Conservation (phyloP, 2,113 vertebrate species). For the Anseranas semipalmata region DNA sequence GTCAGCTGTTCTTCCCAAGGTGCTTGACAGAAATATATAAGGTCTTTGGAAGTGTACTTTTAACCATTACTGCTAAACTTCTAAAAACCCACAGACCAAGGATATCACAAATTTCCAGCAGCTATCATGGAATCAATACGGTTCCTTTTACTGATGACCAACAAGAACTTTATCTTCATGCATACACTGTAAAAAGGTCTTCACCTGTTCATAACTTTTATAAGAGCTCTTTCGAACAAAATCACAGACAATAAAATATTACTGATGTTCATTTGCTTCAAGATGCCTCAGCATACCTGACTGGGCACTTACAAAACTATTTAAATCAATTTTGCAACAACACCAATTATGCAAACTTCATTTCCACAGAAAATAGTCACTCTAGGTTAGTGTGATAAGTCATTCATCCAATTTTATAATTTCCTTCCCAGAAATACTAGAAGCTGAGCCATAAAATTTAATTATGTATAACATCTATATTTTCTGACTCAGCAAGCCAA, state of each 20-base stretch:
- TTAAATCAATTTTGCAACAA: neutral
- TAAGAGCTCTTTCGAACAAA: neutral
- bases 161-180: neutral
- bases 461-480: neutral
- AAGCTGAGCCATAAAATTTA: neutral
- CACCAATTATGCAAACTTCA: neutral
- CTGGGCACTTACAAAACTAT: neutral
- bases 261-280: neutral
- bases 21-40: neutral
- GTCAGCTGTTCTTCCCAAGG: neutral
- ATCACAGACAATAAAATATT: neutral
- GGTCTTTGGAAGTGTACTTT: neutral
- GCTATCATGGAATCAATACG: neutral
- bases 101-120: neutral
- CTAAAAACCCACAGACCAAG: neutral
- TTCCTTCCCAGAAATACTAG: neutral
- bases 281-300: neutral
- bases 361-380: neutral
- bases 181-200: neutral
- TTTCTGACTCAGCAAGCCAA: conserved; percentile 7
- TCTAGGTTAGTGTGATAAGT: neutral
- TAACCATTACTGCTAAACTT: neutral
- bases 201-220: neutral
- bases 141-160: neutral
- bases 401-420: neutral